Percentiles rank a stretch among this genome's conserved stretches.
These are phyloP conservation scores for Lacerta bilineata DNA, from an alignment of 2,797 vertebrate genomes.

Conservation along the genomic window DNA sequence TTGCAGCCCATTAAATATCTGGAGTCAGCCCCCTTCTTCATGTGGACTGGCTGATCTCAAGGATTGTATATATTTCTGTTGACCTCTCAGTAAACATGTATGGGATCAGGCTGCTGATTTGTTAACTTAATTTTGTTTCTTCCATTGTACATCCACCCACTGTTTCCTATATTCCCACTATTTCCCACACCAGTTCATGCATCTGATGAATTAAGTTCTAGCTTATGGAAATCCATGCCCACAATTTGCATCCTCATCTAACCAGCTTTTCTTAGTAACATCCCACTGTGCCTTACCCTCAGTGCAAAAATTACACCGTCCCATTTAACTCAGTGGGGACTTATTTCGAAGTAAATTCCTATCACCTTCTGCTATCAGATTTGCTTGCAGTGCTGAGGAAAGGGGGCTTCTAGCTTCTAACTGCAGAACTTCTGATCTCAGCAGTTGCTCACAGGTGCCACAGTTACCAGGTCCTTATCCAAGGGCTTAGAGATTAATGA, in stretches of 20 bases:
- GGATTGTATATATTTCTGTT: background rate
- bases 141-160: background rate
- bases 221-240: too few relatives aligned
- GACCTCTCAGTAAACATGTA: too few relatives aligned
- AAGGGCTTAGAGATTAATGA: background rate
- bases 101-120: background rate
- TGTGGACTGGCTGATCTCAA: background rate
- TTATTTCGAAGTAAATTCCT: background rate
- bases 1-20: background rate
- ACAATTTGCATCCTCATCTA: too few relatives aligned
- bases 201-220: too few relatives aligned
- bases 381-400: background rate
- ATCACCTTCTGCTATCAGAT: background rate
- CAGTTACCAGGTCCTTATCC: conserved; percentile 10
- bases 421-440: background rate
- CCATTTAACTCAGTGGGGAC: background rate
- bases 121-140: background rate
- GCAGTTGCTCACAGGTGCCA: background rate
- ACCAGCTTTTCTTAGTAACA: too few relatives aligned
- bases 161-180: too few relatives aligned
- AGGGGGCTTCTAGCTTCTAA: background rate
- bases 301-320: too few relatives aligned
- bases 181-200: too few relatives aligned
- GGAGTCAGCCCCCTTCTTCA: background rate
- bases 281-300: too few relatives aligned